Conservation (phyloP, 1,140 invertebrate genomes). For the Helicoverpa armigera region DNA sequence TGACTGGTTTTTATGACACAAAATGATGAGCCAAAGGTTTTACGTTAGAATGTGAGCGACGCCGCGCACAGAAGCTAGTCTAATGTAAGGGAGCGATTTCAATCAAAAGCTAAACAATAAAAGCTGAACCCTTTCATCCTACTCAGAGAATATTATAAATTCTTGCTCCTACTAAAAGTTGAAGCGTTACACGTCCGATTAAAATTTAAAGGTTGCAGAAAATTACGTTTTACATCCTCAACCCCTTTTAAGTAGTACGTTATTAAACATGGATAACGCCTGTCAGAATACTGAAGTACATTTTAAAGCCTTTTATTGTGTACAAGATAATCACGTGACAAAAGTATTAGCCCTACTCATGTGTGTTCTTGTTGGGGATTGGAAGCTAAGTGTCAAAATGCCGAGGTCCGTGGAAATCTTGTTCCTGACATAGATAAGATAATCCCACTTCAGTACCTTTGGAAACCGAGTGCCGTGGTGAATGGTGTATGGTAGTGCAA, state of each 20-base stretch:
- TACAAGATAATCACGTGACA: slow-evolving; percentile 6
- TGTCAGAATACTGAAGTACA: slow-evolving; percentile 35
- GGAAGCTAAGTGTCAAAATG: neutral
- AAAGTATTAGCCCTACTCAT: neutral
- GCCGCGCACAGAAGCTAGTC: neutral
- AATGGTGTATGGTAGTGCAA: slow-evolving; percentile 20
- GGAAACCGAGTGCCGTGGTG: neutral
- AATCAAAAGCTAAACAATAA: slow-evolving; percentile 6
- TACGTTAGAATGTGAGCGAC: too few relatives aligned
- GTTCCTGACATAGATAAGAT: slow-evolving; percentile 11
- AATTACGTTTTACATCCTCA: slow-evolving; percentile 24
- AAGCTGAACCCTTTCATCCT: neutral
- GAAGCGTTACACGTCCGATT: neutral
- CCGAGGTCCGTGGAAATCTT: slow-evolving; percentile 14
- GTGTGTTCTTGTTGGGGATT: neutral
- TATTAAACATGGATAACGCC: slow-evolving; percentile 38
- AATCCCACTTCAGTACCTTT: slow-evolving; percentile 16
- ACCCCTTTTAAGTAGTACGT: slow-evolving; percentile 3
- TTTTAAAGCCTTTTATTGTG: neutral
- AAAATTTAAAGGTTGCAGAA: slow-evolving; percentile 36
- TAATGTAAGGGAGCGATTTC: neutral
- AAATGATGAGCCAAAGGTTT: too few relatives aligned
- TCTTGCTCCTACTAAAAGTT: neutral
- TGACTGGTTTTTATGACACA: too few relatives aligned
- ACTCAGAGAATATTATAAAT: slow-evolving; percentile 21